phyloP scores from a whole-genome alignment of 1,140 invertebrate species.

The Condylostylus longicornis region DNA sequence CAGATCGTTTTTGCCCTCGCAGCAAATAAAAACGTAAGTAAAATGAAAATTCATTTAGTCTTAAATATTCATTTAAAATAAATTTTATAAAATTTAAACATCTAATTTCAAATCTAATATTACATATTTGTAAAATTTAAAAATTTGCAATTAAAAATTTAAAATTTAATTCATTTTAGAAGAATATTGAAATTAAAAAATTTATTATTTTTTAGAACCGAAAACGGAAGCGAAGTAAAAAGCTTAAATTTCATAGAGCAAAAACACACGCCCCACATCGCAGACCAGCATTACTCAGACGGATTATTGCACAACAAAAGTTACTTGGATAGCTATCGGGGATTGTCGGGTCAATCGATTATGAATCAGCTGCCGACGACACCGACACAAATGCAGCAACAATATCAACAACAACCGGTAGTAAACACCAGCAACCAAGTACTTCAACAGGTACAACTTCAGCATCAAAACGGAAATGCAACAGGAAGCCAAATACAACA shows the following conservation, averaged over 20 bases:
- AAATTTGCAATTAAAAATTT: no score
- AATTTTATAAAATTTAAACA: background rate
- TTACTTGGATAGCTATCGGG: slow-evolving; percentile 45
- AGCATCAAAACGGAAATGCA: slow-evolving; percentile 1
- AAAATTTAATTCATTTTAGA: background rate
- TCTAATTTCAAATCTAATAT: background rate
- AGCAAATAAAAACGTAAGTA: slow-evolving; percentile 24
- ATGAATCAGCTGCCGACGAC: slow-evolving; percentile 20
- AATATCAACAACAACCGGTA: slow-evolving; percentile 16
- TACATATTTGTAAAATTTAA: background rate
- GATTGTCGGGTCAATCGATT: slow-evolving; percentile 31
- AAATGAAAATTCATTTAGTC: slow-evolving; percentile 7
- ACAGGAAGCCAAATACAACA: slow-evolving; percentile 1
- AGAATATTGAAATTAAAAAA: background rate
- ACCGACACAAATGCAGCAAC: no score
- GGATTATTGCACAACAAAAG: slow-evolving; percentile 38
- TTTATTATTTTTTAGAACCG: slow-evolving; percentile 20
- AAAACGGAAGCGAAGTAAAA: slow-evolving; percentile 58
- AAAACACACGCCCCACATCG: slow-evolving; percentile 54
- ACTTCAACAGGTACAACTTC: slow-evolving; percentile 17
- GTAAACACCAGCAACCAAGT: slow-evolving; percentile 17
- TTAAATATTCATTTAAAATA: background rate
- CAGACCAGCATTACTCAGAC: slow-evolving; percentile 30
- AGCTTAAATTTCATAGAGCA: slow-evolving; percentile 62
- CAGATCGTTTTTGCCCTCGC: slow-evolving; percentile 31